Evolutionary conservation across 2,113 vertebrate species (phyloP).

Genomic region (Stictonetta naevosa): DNA sequence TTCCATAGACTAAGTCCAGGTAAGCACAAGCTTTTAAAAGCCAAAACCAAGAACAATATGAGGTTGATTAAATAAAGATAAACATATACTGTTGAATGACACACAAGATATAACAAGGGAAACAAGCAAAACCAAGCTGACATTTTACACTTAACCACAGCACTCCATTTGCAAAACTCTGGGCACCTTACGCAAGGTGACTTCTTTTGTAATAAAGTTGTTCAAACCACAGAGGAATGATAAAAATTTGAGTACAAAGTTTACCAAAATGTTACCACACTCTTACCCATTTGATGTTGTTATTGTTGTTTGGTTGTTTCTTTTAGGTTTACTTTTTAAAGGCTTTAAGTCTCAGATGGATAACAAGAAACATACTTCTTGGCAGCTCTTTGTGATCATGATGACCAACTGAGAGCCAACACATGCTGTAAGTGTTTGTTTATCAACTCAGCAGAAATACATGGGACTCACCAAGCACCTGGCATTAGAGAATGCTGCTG

Average conservation of each 20-base stretch:
- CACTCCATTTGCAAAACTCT: neutral
- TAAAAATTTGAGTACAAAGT: constrained; percentile 13
- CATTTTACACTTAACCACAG: neutral
- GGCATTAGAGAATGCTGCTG: neutral
- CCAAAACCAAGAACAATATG: neutral
- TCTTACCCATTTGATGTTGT: neutral
- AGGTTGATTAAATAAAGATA: neutral
- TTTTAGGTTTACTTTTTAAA: constrained; percentile 2
- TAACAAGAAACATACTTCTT: constrained; percentile 12
- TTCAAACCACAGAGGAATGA: neutral
- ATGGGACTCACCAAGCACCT: neutral
- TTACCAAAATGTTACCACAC: neutral
- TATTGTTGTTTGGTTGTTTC: too few relatives aligned
- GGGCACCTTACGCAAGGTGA: neutral
- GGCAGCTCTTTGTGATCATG: neutral
- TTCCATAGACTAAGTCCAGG: neutral
- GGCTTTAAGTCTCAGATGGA: neutral
- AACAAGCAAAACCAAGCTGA: neutral
- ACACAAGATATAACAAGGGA: neutral
- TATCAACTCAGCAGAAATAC: constrained; percentile 16
- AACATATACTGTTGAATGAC: neutral
- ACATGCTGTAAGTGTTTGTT: neutral
- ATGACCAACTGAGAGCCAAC: constrained; percentile 1
- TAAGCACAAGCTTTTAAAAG: neutral
- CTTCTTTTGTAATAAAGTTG: neutral